Base-by-base conservation (phyloP, 2,113 vertebrate species). In the Esox niger region DNA sequence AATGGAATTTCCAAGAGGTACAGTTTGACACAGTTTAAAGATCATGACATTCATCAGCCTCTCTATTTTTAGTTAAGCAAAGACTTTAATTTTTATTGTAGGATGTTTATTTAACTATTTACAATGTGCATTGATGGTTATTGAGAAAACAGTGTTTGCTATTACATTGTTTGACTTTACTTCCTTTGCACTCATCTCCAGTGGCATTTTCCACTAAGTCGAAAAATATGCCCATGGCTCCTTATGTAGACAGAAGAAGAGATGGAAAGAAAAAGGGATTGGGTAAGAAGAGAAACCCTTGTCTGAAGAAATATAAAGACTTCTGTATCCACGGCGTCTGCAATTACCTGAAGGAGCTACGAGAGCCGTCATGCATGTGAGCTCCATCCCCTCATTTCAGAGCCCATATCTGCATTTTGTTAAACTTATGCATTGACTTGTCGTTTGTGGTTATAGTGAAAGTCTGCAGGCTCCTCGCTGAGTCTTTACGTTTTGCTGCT, bases 271-370 rank as follows among this genome's bases (percentile, higher is more conserved):
- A 6, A 21, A 52, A 95, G 68, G 95, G 95, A 1, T 88, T 91
- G 82, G 95, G 96, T 11, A 95, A 85, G 86, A 99, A 98, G 88
- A 95, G 94, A 87, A 93, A 98, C 70, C 95, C 95, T 0, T 99
- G 97, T 75, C 88, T 94, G 84, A 87, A 76, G 81, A 98, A 95
- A 78, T 98, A 92, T 77, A 98, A 96, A 76, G 93, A 96, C 81
- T 98, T 91, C 88, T 99, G 97, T 80, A 95, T 99, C 81, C 95
- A 99, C 0, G 97, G 97, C 58, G 93, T 94, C 67, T 99, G 97
- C 88, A 92, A 91, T 74, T 95, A 97, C 62, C 79, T 94, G 70
- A 93, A 84, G 85, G 86, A 91, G 61, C 62, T 96, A 66, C 90
- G 80, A 9, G 64, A 75, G 35, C 93, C 95, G 0, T 93, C 94